Conservation (phyloP, 2,797 vertebrate species). For the Sebastiscus tertius region DNA sequence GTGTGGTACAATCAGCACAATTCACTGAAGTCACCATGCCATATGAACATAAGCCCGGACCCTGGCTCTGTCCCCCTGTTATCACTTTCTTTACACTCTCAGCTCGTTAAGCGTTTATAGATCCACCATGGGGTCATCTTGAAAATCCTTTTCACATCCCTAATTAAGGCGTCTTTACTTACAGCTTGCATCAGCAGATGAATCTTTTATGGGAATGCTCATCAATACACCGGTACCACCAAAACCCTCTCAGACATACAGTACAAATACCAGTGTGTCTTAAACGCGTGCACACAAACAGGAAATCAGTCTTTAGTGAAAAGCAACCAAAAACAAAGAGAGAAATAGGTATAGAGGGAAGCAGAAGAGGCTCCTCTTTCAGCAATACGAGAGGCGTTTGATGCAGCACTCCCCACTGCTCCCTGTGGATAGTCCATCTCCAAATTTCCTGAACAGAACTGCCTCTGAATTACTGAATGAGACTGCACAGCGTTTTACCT, state of each 20-base stretch:
- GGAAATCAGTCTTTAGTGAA: slow-evolving; percentile 5
- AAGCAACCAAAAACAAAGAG: slow-evolving; percentile 10
- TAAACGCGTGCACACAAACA: background rate
- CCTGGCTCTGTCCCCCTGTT: background rate
- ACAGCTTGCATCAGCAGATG: slow-evolving; percentile 52
- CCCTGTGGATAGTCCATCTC: slow-evolving; percentile 25
- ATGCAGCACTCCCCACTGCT: slow-evolving; percentile 17
- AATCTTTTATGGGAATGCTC: slow-evolving; percentile 47
- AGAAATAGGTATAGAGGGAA: background rate
- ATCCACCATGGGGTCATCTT: slow-evolving; percentile 17
- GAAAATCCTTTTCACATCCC: slow-evolving; percentile 31
- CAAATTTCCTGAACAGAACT: slow-evolving; percentile 33
- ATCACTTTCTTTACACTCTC: background rate
- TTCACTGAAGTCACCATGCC: slow-evolving; percentile 3
- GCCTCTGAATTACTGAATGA: slow-evolving; percentile 24
- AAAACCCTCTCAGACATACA: slow-evolving; percentile 8
- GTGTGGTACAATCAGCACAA: slow-evolving; percentile 29
- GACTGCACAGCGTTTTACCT: slow-evolving; percentile 16
- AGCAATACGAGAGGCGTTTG: slow-evolving; percentile 6
- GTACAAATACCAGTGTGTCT: slow-evolving; percentile 3
- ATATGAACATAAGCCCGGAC: background rate
- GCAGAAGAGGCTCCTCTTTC: slow-evolving; percentile 6
- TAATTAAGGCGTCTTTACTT: slow-evolving; percentile 18
- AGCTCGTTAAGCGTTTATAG: slow-evolving; percentile 33
- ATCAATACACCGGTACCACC: slow-evolving; percentile 30